Conservation (phyloP, 2,888 invertebrate genomes). For the Limnephilus lunatus region DNA sequence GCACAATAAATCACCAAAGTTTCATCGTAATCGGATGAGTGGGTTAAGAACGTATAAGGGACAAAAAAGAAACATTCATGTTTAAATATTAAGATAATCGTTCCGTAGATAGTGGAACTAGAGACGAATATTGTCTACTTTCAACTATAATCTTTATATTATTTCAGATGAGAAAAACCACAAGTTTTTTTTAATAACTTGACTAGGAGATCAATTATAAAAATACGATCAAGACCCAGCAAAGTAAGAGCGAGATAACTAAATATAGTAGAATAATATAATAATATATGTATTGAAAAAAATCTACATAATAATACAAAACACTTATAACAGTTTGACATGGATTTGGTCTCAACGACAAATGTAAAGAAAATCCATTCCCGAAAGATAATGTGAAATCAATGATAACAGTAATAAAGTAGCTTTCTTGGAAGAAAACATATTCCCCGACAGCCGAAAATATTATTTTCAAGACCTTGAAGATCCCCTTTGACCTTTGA, state of each 20-base stretch:
- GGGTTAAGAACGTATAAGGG: too few relatives aligned
- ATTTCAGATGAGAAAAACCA: neutral
- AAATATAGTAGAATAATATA: too few relatives aligned
- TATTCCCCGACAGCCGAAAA: neutral
- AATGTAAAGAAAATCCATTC: neutral
- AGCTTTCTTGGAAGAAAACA: neutral
- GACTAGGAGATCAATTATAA: neutral
- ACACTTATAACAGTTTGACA: neutral
- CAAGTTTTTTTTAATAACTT: neutral
- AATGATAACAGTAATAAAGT: neutral
- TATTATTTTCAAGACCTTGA: neutral
- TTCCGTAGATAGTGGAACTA: too few relatives aligned
- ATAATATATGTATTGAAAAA: neutral
- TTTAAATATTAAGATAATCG: too few relatives aligned
- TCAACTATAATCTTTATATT: too few relatives aligned
- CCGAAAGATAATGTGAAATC: neutral
- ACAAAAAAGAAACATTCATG: too few relatives aligned
- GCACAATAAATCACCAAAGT: too few relatives aligned
- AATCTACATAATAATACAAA: conserved; percentile 8
- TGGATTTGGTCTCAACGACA: neutral
- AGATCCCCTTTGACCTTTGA: neutral
- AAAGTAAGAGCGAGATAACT: neutral
- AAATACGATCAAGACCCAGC: neutral
- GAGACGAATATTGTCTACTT: too few relatives aligned
- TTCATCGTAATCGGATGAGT: too few relatives aligned